phyloP scores from a whole-genome alignment of 2,797 vertebrate species.

The Falco berigora region DNA sequence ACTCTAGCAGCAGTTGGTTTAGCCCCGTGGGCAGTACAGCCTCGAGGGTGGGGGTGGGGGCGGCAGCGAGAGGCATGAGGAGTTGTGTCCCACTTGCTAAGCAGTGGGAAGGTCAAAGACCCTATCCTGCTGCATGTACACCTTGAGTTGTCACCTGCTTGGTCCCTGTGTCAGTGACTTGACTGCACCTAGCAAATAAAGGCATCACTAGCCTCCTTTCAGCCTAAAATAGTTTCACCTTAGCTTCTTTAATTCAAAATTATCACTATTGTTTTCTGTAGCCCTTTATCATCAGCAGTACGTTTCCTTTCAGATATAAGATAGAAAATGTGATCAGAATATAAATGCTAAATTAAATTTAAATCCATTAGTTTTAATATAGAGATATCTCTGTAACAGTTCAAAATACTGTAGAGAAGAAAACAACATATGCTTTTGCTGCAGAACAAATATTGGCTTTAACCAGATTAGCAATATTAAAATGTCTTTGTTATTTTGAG shows the following conservation, averaged over 20 bases:
- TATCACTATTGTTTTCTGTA: conserved; percentile 35
- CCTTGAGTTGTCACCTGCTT: not conserved
- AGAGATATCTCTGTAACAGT: not conserved
- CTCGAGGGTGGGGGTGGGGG: no score
- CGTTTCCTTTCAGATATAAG: not conserved
- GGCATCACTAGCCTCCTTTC: not conserved
- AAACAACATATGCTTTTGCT: not conserved
- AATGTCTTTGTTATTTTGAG: conserved; percentile 15
- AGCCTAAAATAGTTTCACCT: not conserved
- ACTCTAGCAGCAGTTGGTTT: not conserved
- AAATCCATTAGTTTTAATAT: conserved; percentile 3
- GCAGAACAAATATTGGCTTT: conserved; percentile 3
- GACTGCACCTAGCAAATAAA: not conserved
- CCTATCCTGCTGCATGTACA: not conserved
- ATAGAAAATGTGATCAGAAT: not conserved
- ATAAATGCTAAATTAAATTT: not conserved
- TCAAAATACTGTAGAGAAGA: not conserved
- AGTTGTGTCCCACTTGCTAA: not conserved
- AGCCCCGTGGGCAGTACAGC: no score
- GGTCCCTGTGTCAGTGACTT: not conserved
- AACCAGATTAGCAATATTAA: not conserved
- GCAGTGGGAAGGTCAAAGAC: not conserved
- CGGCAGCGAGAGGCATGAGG: not conserved
- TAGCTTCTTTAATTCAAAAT: conserved; percentile 49
- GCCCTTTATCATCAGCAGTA: not conserved